Percentiles rank a stretch among this genome's conserved stretches.
phyloP scores from a whole-genome alignment of 2,888 invertebrate species.

The Sicus ferrugineus region DNA sequence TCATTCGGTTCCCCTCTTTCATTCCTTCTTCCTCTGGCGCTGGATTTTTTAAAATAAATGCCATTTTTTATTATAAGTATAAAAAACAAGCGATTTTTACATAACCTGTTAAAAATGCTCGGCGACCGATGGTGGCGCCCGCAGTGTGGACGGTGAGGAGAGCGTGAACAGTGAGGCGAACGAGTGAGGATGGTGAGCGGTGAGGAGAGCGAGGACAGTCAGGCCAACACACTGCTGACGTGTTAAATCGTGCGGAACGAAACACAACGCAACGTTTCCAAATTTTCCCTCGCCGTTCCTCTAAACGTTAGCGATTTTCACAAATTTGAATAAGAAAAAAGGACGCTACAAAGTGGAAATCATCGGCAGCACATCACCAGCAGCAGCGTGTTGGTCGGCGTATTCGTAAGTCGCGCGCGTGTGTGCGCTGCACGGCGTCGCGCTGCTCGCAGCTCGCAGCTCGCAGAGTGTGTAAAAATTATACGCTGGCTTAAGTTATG shows the following conservation, averaged over 20 bases:
- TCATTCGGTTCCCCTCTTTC: background rate
- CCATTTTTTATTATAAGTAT: background rate
- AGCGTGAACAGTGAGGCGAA: no score
- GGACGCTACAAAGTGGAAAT: no score
- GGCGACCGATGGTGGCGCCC: no score
- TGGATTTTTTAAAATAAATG: background rate
- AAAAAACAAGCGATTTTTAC: background rate
- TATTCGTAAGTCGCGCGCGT: no score
- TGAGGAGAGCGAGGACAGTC: no score
- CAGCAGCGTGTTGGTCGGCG: background rate
- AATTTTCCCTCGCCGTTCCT: no score
- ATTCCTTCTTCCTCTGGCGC: background rate
- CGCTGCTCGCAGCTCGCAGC: background rate
- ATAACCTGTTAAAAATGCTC: background rate
- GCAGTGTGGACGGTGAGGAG: no score
- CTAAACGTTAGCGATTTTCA: no score
- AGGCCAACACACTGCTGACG: conserved; percentile 18
- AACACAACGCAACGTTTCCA: background rate
- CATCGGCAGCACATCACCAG: no score
- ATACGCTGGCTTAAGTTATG: conserved; percentile 23
- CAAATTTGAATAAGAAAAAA: no score
- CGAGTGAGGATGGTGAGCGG: no score
- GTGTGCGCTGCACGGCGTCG: background rate
- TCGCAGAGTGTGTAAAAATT: conserved; percentile 17
- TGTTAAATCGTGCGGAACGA: conserved; percentile 24